Conservation (phyloP, 2,797 vertebrate species). For the Vipera latastei region DNA sequence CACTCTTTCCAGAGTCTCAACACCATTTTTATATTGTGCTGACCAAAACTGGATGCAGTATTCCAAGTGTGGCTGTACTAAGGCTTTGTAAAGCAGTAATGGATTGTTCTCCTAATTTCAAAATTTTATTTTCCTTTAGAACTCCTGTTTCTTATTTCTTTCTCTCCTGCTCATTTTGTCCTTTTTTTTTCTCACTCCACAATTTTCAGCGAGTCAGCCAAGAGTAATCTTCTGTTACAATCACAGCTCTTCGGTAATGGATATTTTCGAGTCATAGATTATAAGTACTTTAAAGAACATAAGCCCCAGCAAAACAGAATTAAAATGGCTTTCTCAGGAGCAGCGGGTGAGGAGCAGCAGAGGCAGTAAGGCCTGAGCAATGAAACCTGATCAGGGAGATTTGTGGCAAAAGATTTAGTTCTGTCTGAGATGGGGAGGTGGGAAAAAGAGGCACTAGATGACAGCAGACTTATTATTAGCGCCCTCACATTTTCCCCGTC, state of each 20-base stretch:
- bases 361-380: conserved; percentile 41
- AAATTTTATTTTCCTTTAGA: not conserved
- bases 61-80: not conserved
- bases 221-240: conserved; percentile 57
- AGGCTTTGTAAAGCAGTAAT: not conserved
- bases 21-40: not conserved
- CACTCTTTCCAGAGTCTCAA: not conserved
- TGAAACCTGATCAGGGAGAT: conserved; percentile 51
- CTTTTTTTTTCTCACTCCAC: conserved; percentile 40
- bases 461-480: conserved; percentile 37
- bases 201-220: conserved; percentile 59
- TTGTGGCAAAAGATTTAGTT: conserved; percentile 50
- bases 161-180: too few species aligned
- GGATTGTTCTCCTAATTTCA: not conserved
- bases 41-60: not conserved
- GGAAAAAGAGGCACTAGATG: not conserved
- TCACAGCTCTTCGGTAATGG: conserved; percentile 59
- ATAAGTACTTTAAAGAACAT: conserved; percentile 63
- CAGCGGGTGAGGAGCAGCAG: conserved; percentile 44
- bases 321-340: conserved; percentile 62
- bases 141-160: not conserved
- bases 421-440: conserved; percentile 41
- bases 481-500: conserved; percentile 34
- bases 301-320: conserved; percentile 57
- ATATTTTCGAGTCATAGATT: conserved; percentile 64